Conservation (phyloP, 2,888 invertebrate species). For the Hirtodrosophila alboralis region DNA sequence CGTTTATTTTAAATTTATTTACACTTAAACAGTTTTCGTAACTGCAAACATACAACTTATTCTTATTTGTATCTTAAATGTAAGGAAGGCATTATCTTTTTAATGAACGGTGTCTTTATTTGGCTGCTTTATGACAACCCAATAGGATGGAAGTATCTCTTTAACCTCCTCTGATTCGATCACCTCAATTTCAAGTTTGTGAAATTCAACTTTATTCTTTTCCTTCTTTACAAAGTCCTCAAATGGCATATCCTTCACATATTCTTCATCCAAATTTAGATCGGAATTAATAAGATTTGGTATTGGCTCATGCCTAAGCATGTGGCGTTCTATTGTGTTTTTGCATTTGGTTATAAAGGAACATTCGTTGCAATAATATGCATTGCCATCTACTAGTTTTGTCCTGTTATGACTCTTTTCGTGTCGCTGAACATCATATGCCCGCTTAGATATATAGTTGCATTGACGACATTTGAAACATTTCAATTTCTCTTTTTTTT, state of each 20-base stretch:
- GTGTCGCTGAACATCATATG: constrained; percentile 39
- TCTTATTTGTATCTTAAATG: no score
- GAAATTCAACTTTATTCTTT: not conserved
- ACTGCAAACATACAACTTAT: no score
- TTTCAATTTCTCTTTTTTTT: not conserved
- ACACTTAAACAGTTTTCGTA: no score
- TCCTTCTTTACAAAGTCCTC: not conserved
- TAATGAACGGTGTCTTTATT: not conserved
- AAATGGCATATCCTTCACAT: not conserved
- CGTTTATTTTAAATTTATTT: no score
- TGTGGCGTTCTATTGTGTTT: constrained; percentile 17
- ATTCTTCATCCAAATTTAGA: not conserved
- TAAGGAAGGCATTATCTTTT: no score
- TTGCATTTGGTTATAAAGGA: constrained; percentile 20
- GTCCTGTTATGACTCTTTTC: constrained; percentile 11
- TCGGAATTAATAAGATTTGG: no score
- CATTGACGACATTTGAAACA: constrained; percentile 28
- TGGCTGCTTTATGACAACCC: constrained; percentile 19
- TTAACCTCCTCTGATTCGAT: not conserved
- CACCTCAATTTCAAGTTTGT: not conserved
- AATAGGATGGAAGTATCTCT: constrained; percentile 39
- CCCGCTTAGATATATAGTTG: constrained; percentile 34
- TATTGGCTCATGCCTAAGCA: constrained; percentile 10
- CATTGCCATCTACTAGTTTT: constrained; percentile 10
- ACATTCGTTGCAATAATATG: constrained; percentile 33